Conservation (phyloP, 2,113 vertebrate genomes). For the Sclerurus mexicanus region DNA sequence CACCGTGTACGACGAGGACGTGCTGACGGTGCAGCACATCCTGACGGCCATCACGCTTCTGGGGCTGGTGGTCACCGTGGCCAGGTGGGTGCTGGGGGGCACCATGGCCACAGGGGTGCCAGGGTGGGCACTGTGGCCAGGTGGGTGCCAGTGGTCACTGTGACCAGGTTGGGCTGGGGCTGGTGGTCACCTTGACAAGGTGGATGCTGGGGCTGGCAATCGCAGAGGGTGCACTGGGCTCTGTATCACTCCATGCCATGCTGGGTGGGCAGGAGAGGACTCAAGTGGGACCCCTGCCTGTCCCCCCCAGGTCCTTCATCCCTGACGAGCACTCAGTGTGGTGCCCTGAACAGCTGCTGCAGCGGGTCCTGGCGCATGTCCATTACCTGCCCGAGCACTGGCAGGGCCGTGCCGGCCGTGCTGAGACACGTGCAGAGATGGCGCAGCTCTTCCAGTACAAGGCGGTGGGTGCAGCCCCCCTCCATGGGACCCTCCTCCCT, state of each 20-base stretch:
- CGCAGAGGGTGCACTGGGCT: accelerated
- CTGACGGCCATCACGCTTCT: constrained; percentile 76
- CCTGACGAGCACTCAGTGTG: constrained; percentile 94
- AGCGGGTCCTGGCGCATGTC: constrained; percentile 91
- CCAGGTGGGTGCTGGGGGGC: constrained; percentile 77
- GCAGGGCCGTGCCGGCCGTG: constrained; percentile 90
- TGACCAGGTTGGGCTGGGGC: too few species aligned
- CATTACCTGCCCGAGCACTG: constrained; percentile 99
- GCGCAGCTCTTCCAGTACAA: constrained; percentile 98
- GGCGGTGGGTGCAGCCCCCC: constrained; percentile 73
- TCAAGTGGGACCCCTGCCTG: neutral
- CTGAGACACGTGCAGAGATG: constrained; percentile 93
- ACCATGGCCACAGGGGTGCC: too few species aligned
- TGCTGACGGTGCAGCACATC: constrained; percentile 79
- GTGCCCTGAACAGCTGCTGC: constrained; percentile 94
- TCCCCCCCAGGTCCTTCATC: constrained; percentile 86
- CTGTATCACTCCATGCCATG: neutral
- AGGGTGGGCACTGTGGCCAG: too few species aligned
- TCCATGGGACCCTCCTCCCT: neutral
- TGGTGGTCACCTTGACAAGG: too few species aligned
- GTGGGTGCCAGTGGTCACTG: too few species aligned
- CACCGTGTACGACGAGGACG: constrained; percentile 93
- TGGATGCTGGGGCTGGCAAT: neutral
- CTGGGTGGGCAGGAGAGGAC: neutral
- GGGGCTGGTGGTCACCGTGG: constrained; percentile 87